A percentile compares a stretch with the other conserved stretches of the same genome.
Conservation (phyloP, 2,888 invertebrate species). For the Andrena bucephala region DNA sequence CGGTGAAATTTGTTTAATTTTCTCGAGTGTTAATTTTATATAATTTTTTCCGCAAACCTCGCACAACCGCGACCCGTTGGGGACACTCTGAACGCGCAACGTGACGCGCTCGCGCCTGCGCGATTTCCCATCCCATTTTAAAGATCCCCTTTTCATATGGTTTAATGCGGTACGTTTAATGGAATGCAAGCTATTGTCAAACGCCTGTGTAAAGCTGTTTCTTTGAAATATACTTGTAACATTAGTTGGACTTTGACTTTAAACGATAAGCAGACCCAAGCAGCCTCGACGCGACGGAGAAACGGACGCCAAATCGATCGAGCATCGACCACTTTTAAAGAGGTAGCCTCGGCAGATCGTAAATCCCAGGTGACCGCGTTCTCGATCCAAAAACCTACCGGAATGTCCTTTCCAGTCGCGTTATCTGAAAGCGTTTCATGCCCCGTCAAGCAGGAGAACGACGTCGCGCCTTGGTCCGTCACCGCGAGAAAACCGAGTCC, state of each 20-base stretch:
- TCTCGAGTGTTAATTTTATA: slow-evolving; percentile 81
- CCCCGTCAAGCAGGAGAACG: slow-evolving; percentile 77
- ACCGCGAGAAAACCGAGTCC: slow-evolving; percentile 72
- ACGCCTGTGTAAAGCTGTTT: slow-evolving; percentile 18
- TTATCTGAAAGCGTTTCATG: slow-evolving; percentile 81
- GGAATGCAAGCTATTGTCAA: not conserved
- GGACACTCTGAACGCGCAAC: slow-evolving; percentile 54
- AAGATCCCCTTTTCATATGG: not conserved
- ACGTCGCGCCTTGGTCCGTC: slow-evolving; percentile 69
- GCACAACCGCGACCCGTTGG: slow-evolving; percentile 60
- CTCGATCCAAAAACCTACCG: slow-evolving; percentile 67
- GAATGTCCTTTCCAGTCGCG: slow-evolving; percentile 81
- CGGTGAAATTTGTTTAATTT: slow-evolving; percentile 80
- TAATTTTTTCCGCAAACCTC: slow-evolving; percentile 80
- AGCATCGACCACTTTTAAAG: slow-evolving; percentile 8
- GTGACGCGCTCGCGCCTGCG: slow-evolving; percentile 26
- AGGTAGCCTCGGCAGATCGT: slow-evolving; percentile 16
- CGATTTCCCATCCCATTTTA: slow-evolving; percentile 6
- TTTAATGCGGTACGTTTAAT: too few relatives aligned
- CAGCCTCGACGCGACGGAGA: not conserved
- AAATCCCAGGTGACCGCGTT: slow-evolving; percentile 39
- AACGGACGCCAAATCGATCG: slow-evolving; percentile 10
- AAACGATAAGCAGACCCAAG: not conserved
- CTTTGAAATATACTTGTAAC: slow-evolving; percentile 29
- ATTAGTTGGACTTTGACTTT: not conserved